These are phyloP conservation scores for Eretmochelys imbricata DNA, from an alignment of 2,113 vertebrate species.

Conservation along the genomic window DNA sequence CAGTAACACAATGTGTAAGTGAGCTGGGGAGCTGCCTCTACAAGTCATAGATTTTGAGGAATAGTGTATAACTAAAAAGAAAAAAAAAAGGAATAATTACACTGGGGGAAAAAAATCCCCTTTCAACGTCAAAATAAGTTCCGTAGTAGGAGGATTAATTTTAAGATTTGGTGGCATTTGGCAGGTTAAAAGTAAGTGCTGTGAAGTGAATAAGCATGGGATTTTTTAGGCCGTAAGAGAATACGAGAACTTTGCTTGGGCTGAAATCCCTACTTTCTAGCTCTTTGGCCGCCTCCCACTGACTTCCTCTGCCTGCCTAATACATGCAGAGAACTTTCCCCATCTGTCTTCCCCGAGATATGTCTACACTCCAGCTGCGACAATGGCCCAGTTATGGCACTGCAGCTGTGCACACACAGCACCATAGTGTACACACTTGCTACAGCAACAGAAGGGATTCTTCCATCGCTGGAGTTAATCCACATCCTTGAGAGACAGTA, in stretches of 20 bases:
- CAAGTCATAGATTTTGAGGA: conserved; percentile 66
- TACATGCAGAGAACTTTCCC: rapidly evolving
- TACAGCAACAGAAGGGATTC: too few relatives aligned
- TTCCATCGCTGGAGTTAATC: too few relatives aligned
- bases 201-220: conserved; percentile 73
- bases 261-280: conserved; percentile 34
- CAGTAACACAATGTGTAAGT: conserved; percentile 48
- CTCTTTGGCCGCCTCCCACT: conserved; percentile 1
- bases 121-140: conserved; percentile 82
- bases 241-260: conserved; percentile 60
- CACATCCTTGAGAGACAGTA: too few relatives aligned
- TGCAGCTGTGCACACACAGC: neutral
- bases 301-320: conserved; percentile 13
- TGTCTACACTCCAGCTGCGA: neutral
- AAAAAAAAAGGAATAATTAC: conserved; percentile 74
- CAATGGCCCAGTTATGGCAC: neutral
- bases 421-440: too few relatives aligned
- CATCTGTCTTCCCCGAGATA: neutral
- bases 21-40: conserved; percentile 62
- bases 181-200: conserved; percentile 75
- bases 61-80: conserved; percentile 55
- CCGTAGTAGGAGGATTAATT: conserved; percentile 80
- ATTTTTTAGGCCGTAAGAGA: conserved; percentile 73
- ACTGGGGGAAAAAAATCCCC: conserved; percentile 69
- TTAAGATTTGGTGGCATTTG: conserved; percentile 79